Evolutionary conservation across 2,888 invertebrate species (phyloP).

Genomic region (Odontocolon sp.): DNA sequence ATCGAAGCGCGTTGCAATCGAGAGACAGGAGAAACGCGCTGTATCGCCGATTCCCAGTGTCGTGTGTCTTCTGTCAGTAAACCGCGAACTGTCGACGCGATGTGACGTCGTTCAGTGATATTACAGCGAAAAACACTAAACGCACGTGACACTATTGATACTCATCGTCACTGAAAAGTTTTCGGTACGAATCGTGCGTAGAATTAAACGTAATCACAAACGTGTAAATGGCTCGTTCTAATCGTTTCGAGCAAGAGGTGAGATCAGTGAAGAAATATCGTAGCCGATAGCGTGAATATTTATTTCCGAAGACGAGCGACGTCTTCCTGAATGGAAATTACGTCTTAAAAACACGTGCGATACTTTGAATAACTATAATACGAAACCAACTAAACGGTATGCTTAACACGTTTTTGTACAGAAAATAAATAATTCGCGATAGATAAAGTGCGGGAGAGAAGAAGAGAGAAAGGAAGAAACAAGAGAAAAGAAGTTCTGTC

Average conservation of each 20-base stretch:
- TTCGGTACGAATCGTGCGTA: background rate
- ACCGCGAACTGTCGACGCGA: constrained; percentile 44
- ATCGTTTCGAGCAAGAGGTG: background rate
- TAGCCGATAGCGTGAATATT: too few species aligned
- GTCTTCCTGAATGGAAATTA: too few species aligned
- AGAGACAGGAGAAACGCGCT: background rate
- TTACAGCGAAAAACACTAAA: background rate
- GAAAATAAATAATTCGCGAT: constrained; percentile 16
- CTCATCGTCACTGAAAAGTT: background rate
- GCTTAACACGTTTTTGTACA: constrained; percentile 7
- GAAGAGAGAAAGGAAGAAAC: background rate
- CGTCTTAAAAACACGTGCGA: background rate
- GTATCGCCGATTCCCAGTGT: constrained; percentile 15
- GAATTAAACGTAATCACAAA: constrained; percentile 9
- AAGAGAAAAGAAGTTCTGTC: background rate
- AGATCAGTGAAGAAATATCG: background rate
- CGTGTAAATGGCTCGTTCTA: background rate
- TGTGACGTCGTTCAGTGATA: constrained; percentile 1
- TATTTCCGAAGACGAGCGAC: too few species aligned
- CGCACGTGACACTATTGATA: constrained; percentile 24
- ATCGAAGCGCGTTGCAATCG: background rate
- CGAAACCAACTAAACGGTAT: constrained; percentile 21
- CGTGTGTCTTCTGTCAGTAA: constrained; percentile 29
- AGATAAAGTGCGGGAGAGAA: background rate
- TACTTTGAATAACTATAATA: background rate